Percentiles rank a stretch among this genome's conserved stretches.
These are phyloP conservation scores for Kuschelorhynchus macadamiae DNA, from an alignment of 2,888 invertebrate genomes.

Conservation along the genomic window DNA sequence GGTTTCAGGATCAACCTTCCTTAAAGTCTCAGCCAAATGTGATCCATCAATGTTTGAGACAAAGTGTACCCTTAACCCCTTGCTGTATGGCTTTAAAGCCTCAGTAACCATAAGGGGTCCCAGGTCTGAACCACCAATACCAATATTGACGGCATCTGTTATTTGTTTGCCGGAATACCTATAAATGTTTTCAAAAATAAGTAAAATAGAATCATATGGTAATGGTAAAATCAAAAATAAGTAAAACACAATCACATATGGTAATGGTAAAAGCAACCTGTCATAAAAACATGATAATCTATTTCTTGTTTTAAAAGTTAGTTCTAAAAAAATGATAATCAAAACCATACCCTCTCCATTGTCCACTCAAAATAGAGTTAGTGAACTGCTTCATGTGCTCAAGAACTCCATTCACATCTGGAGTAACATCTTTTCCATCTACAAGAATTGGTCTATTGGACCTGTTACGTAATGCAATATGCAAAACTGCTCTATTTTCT, in stretches of 20 bases:
- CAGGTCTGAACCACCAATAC: slow-evolving; percentile 99
- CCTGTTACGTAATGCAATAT: slow-evolving; percentile 93
- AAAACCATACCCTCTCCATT: slow-evolving; percentile 76
- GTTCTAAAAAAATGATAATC: too few relatives aligned
- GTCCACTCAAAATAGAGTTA: slow-evolving; percentile 79
- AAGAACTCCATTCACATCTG: slow-evolving; percentile 91
- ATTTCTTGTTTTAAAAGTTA: too few relatives aligned
- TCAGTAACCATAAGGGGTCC: slow-evolving; percentile 99
- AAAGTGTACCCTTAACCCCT: slow-evolving; percentile 92
- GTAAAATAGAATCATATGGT: too few relatives aligned
- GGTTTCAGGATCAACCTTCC: slow-evolving; percentile 91
- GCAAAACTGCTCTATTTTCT: slow-evolving; percentile 95
- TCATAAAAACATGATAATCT: neutral
- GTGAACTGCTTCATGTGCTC: slow-evolving; percentile 96
- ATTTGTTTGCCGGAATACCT: slow-evolving; percentile 93
- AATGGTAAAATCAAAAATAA: neutral
- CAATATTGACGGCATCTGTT: slow-evolving; percentile 98
- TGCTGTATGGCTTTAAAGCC: slow-evolving; percentile 91
- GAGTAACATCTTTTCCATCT: slow-evolving; percentile 91
- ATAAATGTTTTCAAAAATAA: too few relatives aligned
- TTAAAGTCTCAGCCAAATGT: slow-evolving; percentile 94
- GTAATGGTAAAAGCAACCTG: neutral
- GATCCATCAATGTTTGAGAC: slow-evolving; percentile 99
- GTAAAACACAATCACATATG: neutral
- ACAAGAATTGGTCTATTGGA: slow-evolving; percentile 84